Percentiles rank a stretch among this genome's conserved stretches.
Evolutionary conservation across 2,797 vertebrate species (phyloP).

Genomic region (Euphonia xanthogaster): DNA sequence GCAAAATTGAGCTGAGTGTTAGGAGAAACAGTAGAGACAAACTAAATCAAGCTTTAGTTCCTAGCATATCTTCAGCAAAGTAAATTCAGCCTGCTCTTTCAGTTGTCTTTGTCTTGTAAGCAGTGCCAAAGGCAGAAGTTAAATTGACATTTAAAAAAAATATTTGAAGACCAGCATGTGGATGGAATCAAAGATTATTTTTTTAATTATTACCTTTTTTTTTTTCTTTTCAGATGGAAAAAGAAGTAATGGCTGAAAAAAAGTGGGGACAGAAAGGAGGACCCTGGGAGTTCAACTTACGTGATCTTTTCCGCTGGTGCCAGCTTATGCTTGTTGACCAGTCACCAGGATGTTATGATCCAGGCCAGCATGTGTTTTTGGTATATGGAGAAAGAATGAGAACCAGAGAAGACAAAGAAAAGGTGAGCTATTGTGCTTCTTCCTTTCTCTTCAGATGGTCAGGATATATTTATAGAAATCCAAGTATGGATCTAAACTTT

Average conservation of each 20-base stretch:
- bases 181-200: neutral
- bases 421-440: constrained; percentile 69
- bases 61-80: neutral
- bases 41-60: neutral
- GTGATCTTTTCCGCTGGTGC: constrained; percentile 98
- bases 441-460: neutral
- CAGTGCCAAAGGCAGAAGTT: neutral
- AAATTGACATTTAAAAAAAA: fast-evolving
- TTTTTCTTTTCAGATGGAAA: constrained; percentile 83
- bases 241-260: constrained; percentile 87
- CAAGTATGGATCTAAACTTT: neutral
- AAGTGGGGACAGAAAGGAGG: constrained; percentile 95
- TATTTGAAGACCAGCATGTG: neutral
- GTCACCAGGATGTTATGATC: constrained; percentile 88
- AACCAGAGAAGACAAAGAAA: constrained; percentile 85
- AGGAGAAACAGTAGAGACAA: neutral
- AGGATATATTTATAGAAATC: neutral
- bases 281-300: constrained; percentile 98
- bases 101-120: neutral
- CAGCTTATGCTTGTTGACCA: constrained; percentile 95
- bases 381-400: constrained; percentile 95
- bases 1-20: neutral
- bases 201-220: neutral
- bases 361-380: constrained; percentile 90
- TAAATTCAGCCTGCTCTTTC: neutral